Conservation (phyloP, 2,113 vertebrate genomes). For the Entelurus aequoreus region DNA sequence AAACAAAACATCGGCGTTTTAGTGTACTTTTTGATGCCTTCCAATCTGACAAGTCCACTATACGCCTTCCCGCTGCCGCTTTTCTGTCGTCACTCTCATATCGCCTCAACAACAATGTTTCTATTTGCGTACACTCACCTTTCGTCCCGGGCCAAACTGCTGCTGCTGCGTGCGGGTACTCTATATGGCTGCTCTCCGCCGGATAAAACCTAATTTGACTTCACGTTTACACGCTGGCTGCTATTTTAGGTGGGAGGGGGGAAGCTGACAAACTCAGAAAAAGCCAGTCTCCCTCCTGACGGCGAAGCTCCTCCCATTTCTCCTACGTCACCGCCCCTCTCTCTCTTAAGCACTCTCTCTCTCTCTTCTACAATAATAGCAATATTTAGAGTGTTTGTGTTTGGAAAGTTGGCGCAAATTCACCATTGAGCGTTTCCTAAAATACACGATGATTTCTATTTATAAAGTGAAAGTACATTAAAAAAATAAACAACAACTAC, state of each 20-base stretch:
- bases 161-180: constrained; percentile 70
- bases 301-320: constrained; percentile 41
- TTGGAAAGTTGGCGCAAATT: neutral
- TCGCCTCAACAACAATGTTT: constrained; percentile 64
- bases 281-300: constrained; percentile 74
- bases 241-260: constrained; percentile 76
- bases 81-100: constrained; percentile 39
- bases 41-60: constrained; percentile 44
- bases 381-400: neutral
- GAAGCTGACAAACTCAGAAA: constrained; percentile 78
- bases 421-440: neutral
- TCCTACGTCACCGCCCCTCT: constrained; percentile 16
- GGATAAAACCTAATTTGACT: constrained; percentile 73
- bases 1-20: too few species aligned
- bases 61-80: constrained; percentile 66
- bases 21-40: constrained; percentile 6
- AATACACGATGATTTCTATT: too few species aligned
- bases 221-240: constrained; percentile 73
- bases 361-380: neutral
- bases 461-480: too few species aligned
- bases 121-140: constrained; percentile 78
- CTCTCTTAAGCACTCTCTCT: constrained; percentile 15
- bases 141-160: constrained; percentile 57
- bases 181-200: constrained; percentile 72
- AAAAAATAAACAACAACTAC: neutral